Conservation (phyloP, 2,797 vertebrate genomes). For the Manis javanica region DNA sequence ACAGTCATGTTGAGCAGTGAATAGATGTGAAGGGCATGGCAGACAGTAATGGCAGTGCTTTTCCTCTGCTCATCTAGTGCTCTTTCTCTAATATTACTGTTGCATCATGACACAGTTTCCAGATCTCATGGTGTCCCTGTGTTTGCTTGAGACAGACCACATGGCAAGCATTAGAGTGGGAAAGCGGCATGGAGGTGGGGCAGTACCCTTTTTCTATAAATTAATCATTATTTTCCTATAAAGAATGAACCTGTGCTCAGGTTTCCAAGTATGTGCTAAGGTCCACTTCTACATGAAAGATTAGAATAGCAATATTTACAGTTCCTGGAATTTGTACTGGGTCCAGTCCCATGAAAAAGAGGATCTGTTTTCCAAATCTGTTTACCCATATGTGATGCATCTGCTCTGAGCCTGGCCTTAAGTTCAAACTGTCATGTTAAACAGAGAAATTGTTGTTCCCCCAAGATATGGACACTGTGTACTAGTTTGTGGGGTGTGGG, state of each 20-base stretch:
- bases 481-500: background rate
- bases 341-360: background rate
- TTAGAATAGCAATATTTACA: background rate
- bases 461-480: background rate
- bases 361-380: background rate
- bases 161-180: background rate
- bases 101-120: background rate
- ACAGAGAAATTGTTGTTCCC: background rate
- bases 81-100: background rate
- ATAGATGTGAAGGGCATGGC: background rate
- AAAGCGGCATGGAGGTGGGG: background rate
- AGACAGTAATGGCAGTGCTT: background rate
- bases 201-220: background rate
- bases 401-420: background rate
- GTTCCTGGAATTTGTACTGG: background rate
- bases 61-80: background rate
- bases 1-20: background rate
- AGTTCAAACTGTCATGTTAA: constrained; percentile 4
- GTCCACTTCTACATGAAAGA: background rate
- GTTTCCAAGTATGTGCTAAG: background rate
- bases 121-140: background rate
- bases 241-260: background rate
- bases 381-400: background rate
- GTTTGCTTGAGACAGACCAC: background rate
- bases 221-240: background rate